These are phyloP conservation scores for Lycophotia porphyrea DNA, from an alignment of 2,888 invertebrate genomes.

Conservation along the genomic window DNA sequence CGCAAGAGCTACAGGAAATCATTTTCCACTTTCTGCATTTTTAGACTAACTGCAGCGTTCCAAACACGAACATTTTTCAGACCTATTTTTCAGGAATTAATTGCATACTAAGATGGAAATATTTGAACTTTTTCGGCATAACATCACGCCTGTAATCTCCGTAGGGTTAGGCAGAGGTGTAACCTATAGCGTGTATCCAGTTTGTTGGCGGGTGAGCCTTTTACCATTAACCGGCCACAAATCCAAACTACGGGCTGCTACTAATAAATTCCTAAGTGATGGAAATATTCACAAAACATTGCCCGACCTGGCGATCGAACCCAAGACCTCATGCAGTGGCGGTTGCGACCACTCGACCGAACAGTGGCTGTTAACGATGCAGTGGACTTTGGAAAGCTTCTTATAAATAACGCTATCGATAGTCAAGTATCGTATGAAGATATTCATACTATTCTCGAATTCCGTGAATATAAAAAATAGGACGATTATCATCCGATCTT, in stretches of 20 bases:
- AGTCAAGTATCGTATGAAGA: conserved; percentile 12
- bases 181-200: neutral
- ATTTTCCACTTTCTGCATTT: conserved; percentile 2
- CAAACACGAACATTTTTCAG: neutral
- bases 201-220: neutral
- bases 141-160: neutral
- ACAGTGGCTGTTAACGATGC: neutral
- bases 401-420: conserved; percentile 1
- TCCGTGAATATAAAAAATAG: conserved; percentile 24
- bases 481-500: conserved; percentile 36
- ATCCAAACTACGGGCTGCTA: neutral
- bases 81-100: neutral
- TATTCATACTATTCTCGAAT: conserved; percentile 23
- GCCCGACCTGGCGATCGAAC: neutral
- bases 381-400: neutral
- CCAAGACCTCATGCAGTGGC: neutral
- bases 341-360: neutral
- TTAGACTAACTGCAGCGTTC: neutral
- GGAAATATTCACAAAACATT: neutral
- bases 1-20: neutral
- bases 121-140: neutral
- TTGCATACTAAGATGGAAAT: neutral
- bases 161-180: neutral
- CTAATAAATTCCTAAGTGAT: neutral
- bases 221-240: neutral